Evolutionary conservation across 1,140 invertebrate genomes (phyloP), one percentile per base, ranked within the genome.

Genomic region (Pachypeltis micranthus): DNA sequence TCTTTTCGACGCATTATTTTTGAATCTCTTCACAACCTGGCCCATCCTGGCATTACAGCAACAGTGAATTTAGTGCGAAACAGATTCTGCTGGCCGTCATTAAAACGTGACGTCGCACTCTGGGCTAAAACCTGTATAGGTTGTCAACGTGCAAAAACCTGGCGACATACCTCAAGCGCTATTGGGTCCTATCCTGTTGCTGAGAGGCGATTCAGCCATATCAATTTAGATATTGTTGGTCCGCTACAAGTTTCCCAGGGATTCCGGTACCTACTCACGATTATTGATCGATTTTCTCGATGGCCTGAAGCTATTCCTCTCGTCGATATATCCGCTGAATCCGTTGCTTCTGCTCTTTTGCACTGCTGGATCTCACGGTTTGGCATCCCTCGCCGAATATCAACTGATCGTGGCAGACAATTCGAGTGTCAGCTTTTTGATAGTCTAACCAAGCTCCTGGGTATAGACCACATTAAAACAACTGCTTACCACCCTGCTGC

Each of bases 11-110:
- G n/a, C 19, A 2, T n/a, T 27, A 65, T 68, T 1, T 75, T 76
- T 62, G 44, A 72, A 0, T 44, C 12, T 0, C 1, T 75, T 14
- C 73, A 78, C 62, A 57, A 62, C 1, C 55, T 75, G 2, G 58
- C 66, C 44, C 74, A 76, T 64, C 72, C 74, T 14, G 72, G 72
- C 19, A 27, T 14, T 0, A 64, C 63, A 60, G 70, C 70, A 55
- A 72, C 74, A 66, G 10, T 34, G 7, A 58, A 44, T 10, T 24
- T 39, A 3, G 21, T 39, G 51, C 21, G 26, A 12, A 3, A 25
- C 51, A 24, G 57, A 21, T 64, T 34, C 16, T 29, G 19, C 10
- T 66, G 39, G 54, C 28, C 59, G 1, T 19, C 26, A 61, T n/a
- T 10, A 39, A 39, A 39, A n/a, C n/a, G n/a, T n/a, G n/a, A n/a